These are phyloP conservation scores for Deroplatys truncata DNA, from an alignment of 2,888 invertebrate genomes.

Conservation along the genomic window DNA sequence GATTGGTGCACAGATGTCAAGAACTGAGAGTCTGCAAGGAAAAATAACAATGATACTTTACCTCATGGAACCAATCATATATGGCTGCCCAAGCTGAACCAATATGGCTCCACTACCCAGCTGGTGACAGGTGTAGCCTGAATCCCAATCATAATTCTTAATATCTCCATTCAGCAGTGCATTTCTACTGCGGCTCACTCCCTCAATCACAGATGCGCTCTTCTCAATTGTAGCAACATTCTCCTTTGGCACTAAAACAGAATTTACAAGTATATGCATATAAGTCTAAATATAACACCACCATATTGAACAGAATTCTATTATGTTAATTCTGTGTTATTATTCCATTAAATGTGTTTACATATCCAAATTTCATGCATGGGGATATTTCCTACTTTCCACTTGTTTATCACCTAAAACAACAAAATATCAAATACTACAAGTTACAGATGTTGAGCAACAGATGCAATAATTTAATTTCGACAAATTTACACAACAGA, in stretches of 20 bases:
- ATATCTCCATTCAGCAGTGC: slow-evolving; percentile 94
- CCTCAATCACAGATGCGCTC: slow-evolving; percentile 93
- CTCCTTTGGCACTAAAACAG: slow-evolving; percentile 69
- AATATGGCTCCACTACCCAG: slow-evolving; percentile 90
- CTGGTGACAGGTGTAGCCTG: slow-evolving; percentile 97
- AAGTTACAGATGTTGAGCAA: too few relatives aligned
- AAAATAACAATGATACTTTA: slow-evolving; percentile 32
- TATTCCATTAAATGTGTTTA: too few relatives aligned
- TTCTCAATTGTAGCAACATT: slow-evolving; percentile 91
- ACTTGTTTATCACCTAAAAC: too few relatives aligned
- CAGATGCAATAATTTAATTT: too few relatives aligned
- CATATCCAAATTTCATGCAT: too few relatives aligned
- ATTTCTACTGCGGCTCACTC: slow-evolving; percentile 89
- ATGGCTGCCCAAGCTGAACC: slow-evolving; percentile 95
- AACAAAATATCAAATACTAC: too few relatives aligned
- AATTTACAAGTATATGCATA: background rate
- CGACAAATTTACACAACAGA: too few relatives aligned
- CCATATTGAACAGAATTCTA: too few relatives aligned
- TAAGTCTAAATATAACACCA: background rate
- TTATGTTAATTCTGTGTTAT: too few relatives aligned
- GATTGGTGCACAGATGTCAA: too few relatives aligned
- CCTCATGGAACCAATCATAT: slow-evolving; percentile 84
- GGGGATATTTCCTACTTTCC: too few relatives aligned
- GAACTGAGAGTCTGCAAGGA: too few relatives aligned
- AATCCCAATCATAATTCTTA: slow-evolving; percentile 96